Base-by-base conservation (phyloP, 2,797 vertebrate genomes). In the Dipus sagitta region DNA sequence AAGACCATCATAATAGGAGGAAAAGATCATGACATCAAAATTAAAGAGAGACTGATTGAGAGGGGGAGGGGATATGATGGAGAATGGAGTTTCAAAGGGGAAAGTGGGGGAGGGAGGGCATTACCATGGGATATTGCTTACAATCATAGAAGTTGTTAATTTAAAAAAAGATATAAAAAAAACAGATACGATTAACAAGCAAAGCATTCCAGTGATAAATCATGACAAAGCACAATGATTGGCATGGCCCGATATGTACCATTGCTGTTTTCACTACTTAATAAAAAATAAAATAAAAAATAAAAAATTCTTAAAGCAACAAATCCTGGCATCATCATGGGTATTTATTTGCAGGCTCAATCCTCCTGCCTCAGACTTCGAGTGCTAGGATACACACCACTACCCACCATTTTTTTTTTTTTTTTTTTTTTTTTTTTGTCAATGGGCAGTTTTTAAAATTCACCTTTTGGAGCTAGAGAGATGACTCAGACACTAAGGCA, bases 391-490 rank as follows among this genome's bases (percentile, higher is more conserved):
- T 0, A 8, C 17, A 42, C n/a, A 30, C 2, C 11, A 32, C 8
- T 52, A 17, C 47, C 8, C 30, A 71, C 10, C 21, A 52, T 52
- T 20, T 78, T 21, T 11, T 24, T 76, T 52, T 20, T 78, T 21
- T 11, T 24, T 60, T n/a, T 23, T 26, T 20, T 28, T 21, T 14
- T 65, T 23, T 47, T 68, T 58, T 34, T 72, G 18, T 13, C 52
- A 54, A 23, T 71, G 52, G 30, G 21, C 18, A 84, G 23, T 85
- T 92, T 85, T 87, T 18, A 64, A 90, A 93, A 6, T 87, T 90
- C 20, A 67, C 14, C 12, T 38, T 38, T 38, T 38, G 6, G 38
- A 38, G 38, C 38, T 38, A 38, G 38, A 38, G 38, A 38, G 38
- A 38, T 38, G 38, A 38, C 38, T 38, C 38, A 38, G 38, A 38